Conservation (phyloP, 1,140 invertebrate species). For the Lepidurus apus region DNA sequence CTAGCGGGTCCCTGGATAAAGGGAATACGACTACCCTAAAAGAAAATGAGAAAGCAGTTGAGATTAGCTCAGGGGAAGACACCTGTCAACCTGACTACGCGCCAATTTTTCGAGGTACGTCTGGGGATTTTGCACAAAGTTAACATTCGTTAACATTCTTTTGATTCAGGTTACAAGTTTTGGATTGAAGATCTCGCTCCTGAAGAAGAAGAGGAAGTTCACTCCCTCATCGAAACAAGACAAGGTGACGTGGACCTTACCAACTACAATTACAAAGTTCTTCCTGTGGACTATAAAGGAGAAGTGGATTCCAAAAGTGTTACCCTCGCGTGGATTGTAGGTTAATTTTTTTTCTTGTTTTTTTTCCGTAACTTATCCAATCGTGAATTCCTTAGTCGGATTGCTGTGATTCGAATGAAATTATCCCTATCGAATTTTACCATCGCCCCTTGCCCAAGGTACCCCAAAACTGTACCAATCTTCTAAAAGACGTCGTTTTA, state of each 20-base stretch:
- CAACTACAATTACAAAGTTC: neutral
- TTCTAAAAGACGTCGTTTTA: slow-evolving; percentile 64
- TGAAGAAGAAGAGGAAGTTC: neutral
- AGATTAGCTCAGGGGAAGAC: neutral
- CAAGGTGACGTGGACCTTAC: slow-evolving; percentile 19
- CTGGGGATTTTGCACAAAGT: neutral
- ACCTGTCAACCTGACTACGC: neutral
- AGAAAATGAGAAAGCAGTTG: neutral
- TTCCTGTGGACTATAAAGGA: slow-evolving; percentile 9
- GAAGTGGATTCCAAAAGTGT: neutral
- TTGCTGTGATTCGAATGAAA: slow-evolving; percentile 54
- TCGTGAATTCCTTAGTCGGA: slow-evolving; percentile 42
- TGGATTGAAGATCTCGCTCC: neutral
- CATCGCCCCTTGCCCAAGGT: slow-evolving; percentile 52
- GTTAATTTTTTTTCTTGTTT: neutral
- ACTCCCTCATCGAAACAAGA: neutral
- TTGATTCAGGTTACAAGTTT: neutral
- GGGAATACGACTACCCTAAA: neutral
- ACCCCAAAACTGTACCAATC: slow-evolving; percentile 42
- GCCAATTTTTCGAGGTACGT: neutral
- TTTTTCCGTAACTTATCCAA: neutral
- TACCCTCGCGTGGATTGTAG: neutral
- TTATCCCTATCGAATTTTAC: slow-evolving; percentile 57
- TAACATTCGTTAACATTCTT: neutral
- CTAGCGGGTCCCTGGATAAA: neutral